phyloP scores from a whole-genome alignment of 2,797 vertebrate species.

The Pseudochirops cupreus region DNA sequence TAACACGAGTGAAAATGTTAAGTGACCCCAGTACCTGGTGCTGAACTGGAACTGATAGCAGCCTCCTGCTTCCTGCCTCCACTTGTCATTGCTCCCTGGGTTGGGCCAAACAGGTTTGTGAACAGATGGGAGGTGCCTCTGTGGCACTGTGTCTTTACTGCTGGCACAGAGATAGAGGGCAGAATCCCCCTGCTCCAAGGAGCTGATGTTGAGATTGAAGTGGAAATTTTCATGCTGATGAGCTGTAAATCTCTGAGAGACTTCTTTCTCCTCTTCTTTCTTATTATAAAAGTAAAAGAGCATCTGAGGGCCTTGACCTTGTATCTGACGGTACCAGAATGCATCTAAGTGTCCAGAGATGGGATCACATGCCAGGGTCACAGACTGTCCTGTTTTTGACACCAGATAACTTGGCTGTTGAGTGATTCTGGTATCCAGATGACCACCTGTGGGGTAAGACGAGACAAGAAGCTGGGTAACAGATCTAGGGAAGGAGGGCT shows the following conservation, averaged over 20 bases:
- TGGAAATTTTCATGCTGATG: background rate
- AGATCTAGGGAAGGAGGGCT: background rate
- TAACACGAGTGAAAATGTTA: background rate
- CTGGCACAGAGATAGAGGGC: background rate
- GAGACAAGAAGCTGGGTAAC: background rate
- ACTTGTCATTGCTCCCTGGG: background rate
- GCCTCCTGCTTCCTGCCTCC: background rate
- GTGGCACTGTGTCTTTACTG: background rate
- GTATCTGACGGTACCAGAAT: constrained; percentile 71
- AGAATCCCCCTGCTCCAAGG: background rate
- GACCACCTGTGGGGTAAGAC: constrained; percentile 20
- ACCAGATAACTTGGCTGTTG: constrained; percentile 55
- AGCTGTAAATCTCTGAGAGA: background rate
- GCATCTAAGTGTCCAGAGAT: accelerated
- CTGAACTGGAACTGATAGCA: background rate
- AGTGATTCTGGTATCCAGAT: constrained; percentile 24
- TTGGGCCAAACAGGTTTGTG: background rate
- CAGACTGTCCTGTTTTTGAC: constrained; percentile 10
- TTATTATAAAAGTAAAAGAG: background rate
- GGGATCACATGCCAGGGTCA: constrained; percentile 20
- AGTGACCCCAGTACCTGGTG: background rate
- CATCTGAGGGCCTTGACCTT: background rate
- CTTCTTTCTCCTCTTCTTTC: background rate
- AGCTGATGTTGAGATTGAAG: background rate
- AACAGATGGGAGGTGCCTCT: background rate